phyloP scores from a whole-genome alignment of 1,140 invertebrate species.

The Pectinophora gossypiella region DNA sequence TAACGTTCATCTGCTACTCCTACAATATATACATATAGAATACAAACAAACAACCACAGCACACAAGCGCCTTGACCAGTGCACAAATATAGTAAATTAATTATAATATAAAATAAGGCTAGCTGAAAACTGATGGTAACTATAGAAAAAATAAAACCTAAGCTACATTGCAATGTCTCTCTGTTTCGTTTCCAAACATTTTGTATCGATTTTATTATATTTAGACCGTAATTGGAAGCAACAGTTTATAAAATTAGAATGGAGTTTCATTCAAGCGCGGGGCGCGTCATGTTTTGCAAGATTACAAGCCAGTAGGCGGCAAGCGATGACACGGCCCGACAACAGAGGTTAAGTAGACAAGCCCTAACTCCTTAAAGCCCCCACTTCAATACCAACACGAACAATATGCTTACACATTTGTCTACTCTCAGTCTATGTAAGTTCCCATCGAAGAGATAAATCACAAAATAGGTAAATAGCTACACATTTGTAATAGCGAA shows the following conservation, averaged over 20 bases:
- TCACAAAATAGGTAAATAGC: slow-evolving; percentile 25
- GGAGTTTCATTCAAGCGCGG: not conserved
- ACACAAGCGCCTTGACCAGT: slow-evolving; percentile 56
- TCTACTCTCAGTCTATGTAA: slow-evolving; percentile 2
- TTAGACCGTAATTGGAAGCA: slow-evolving; percentile 39
- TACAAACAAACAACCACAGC: slow-evolving; percentile 13
- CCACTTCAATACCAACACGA: not conserved
- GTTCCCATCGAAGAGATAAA: slow-evolving; percentile 18
- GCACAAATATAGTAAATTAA: slow-evolving; percentile 43
- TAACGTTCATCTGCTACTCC: not conserved
- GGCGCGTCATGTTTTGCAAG: too few relatives aligned
- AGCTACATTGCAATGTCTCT: slow-evolving; percentile 63
- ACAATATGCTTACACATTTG: not conserved
- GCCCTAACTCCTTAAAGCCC: not conserved
- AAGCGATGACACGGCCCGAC: slow-evolving; percentile 5
- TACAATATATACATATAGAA: slow-evolving; percentile 35
- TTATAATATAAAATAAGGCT: slow-evolving; percentile 60
- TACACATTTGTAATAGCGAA: slow-evolving; percentile 15
- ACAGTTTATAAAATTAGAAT: slow-evolving; percentile 15
- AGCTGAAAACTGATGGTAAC: slow-evolving; percentile 74
- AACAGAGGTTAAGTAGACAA: not conserved
- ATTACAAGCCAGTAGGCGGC: too few relatives aligned
- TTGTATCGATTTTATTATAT: slow-evolving; percentile 14
- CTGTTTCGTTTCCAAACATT: slow-evolving; percentile 19
- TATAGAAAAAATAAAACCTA: slow-evolving; percentile 65